Evolutionary conservation across 2,888 invertebrate genomes (phyloP), one percentile per base, ranked within the genome.

Genomic region (Chrysina gloriosa): DNA sequence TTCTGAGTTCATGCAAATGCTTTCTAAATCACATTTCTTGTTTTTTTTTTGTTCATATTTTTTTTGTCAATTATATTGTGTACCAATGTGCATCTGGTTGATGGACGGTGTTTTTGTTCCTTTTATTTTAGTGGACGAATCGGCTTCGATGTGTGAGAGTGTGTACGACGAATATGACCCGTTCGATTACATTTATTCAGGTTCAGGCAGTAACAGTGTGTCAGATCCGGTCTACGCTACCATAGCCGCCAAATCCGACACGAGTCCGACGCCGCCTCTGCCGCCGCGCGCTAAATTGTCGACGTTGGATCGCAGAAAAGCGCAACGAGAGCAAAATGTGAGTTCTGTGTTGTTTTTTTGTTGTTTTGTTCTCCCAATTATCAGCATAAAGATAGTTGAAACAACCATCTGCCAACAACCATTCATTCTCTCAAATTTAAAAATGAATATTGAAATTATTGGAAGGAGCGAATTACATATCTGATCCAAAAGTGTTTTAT

Each of bases 81-180:
- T 16, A 2, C n/a, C n/a, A n/a, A n/a, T 5, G 0, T 27, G 11
- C n/a, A 6, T 34, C 52, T 52, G 14, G 29, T 31, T 52, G 31
- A 25, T 4, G 2, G 21, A 21, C 21, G 45, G 19, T 11, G 39
- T 4, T 19, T 14, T 14, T 16, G n/a, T 19, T 16, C 19, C 39
- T 56, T 56, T 56, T 48, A 25, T 82, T 80, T 78, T 82, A 83
- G 79, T 80, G 78, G 87, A 86, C 76, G 87, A 86, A 74, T 80
- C 84, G 68, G 85, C 84, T 71, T 89, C 89, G 19, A 86, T 89
- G 72, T 86, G 87, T 73, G 87, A 85, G 68, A 90, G 90, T 61
- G 89, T 92, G 71, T 92, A 92, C 77, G 90, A 92, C 76, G 89
- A 90, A 69, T 91, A 91, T 77, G 91, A 92, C 82, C 92, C 91